These are phyloP conservation scores for Gasteruption jaculator DNA, from an alignment of 2,888 invertebrate species.

Conservation along the genomic window DNA sequence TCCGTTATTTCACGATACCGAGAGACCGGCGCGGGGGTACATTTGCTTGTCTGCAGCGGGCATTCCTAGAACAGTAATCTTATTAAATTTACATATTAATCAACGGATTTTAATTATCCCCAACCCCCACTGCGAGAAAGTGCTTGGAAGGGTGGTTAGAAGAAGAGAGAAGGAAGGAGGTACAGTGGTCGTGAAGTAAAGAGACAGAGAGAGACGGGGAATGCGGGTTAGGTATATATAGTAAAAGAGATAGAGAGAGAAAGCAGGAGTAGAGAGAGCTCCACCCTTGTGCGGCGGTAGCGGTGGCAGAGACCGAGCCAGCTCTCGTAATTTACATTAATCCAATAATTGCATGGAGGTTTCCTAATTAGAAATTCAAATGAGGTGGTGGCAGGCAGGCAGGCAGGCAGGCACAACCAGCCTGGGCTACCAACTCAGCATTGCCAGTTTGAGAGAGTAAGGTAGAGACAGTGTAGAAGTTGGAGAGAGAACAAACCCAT, in stretches of 20 bases:
- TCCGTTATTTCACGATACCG: constrained; percentile 28
- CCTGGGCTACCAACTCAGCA: constrained; percentile 49
- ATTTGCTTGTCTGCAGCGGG: constrained; percentile 47
- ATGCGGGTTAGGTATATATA: constrained; percentile 26
- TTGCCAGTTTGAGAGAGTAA: constrained; percentile 17
- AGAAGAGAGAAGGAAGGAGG: constrained; percentile 25
- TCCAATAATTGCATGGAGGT: constrained; percentile 91
- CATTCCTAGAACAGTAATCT: constrained; percentile 93
- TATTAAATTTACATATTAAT: constrained; percentile 98
- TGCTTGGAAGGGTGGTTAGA: constrained; percentile 16
- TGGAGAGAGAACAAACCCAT: constrained; percentile 29
- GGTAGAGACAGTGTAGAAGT: constrained; percentile 10
- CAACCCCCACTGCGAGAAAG: constrained; percentile 54
- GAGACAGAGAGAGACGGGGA: constrained; percentile 20
- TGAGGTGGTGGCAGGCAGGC: constrained; percentile 72
- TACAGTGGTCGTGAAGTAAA: constrained; percentile 20
- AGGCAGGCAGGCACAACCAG: constrained; percentile 42
- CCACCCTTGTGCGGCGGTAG: constrained; percentile 49
- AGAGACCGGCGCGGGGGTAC: constrained; percentile 31
- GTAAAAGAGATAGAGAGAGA: constrained; percentile 28
- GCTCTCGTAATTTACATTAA: constrained; percentile 88
- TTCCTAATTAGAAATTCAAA: constrained; percentile 90
- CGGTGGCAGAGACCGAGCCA: constrained; percentile 55
- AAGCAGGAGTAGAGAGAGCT: constrained; percentile 34
- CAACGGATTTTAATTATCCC: constrained; percentile 97